Evolutionary conservation across 2,888 invertebrate genomes (phyloP).

Genomic region (Campaea margaritaria): DNA sequence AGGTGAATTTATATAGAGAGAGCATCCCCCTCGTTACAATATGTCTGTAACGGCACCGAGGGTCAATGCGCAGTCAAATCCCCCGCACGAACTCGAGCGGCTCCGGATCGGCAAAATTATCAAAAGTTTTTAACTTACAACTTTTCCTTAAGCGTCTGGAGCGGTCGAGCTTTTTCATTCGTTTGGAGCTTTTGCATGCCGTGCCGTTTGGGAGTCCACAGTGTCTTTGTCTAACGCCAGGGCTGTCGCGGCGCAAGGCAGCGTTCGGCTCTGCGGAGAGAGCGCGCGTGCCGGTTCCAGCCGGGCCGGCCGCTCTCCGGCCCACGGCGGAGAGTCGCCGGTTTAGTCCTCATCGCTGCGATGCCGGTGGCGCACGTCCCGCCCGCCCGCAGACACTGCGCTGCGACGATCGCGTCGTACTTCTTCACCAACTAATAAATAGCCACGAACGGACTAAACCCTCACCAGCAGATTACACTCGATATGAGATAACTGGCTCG

Average conservation of each 20-base stretch:
- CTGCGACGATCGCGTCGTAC: constrained; percentile 73
- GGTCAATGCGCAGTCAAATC: constrained; percentile 77
- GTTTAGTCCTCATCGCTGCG: constrained; percentile 73
- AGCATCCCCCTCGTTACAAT: constrained; percentile 82
- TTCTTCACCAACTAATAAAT: constrained; percentile 77
- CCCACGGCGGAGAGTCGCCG: constrained; percentile 19
- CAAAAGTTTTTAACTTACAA: constrained; percentile 83
- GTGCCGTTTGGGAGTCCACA: constrained; percentile 45
- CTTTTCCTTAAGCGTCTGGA: constrained; percentile 74
- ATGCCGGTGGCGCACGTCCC: constrained; percentile 75
- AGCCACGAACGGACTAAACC: constrained; percentile 70
- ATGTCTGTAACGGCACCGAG: constrained; percentile 78
- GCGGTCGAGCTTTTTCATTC: constrained; percentile 69
- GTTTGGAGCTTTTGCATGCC: constrained; percentile 62
- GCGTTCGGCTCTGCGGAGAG: constrained; percentile 40
- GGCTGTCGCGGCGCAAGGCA: constrained; percentile 31
- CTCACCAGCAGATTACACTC: constrained; percentile 75
- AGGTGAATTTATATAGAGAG: constrained; percentile 82
- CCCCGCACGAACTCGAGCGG: constrained; percentile 70
- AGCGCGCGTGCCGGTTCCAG: constrained; percentile 59
- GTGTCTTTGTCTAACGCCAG: constrained; percentile 67
- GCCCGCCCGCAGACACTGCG: constrained; percentile 57
- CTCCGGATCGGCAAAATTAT: constrained; percentile 76
- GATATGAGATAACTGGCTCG: constrained; percentile 76
- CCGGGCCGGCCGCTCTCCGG: constrained; percentile 43